phyloP scores from a whole-genome alignment of 2,888 invertebrate species.

The Eutolmus rufibarbis region DNA sequence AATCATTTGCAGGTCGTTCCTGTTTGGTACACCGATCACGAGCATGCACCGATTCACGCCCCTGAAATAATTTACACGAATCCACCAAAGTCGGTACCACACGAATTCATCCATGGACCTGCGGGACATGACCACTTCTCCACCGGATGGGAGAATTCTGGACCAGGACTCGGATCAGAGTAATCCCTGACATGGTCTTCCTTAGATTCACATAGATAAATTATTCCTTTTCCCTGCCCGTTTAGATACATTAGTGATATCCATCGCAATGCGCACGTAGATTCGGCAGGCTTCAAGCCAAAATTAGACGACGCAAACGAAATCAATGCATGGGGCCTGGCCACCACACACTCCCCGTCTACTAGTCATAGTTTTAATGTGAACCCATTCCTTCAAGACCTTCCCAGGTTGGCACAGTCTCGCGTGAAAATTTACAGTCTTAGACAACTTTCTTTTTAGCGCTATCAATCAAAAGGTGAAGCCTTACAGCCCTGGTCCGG shows the following conservation, averaged over 20 bases:
- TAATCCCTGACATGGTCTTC: conserved; percentile 57
- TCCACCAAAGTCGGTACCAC: conserved; percentile 60
- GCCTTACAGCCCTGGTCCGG: conserved; percentile 42
- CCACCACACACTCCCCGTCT: conserved; percentile 59
- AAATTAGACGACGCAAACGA: conserved; percentile 67
- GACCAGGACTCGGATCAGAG: conserved; percentile 71
- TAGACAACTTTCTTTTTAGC: not conserved
- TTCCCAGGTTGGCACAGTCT: conserved; percentile 56
- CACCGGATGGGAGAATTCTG: conserved; percentile 68
- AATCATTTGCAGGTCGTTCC: conserved; percentile 55
- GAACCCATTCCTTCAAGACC: conserved; percentile 57
- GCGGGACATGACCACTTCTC: conserved; percentile 54
- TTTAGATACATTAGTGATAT: conserved; percentile 68
- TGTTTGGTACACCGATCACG: conserved; percentile 56
- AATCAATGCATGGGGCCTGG: conserved; percentile 71
- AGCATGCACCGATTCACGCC: conserved; percentile 49
- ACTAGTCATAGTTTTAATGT: conserved; percentile 60
- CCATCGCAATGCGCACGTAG: conserved; percentile 68
- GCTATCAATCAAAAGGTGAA: conserved; percentile 19
- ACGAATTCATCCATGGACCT: conserved; percentile 57
- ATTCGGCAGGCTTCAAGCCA: conserved; percentile 64
- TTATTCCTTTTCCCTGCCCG: not conserved
- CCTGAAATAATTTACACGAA: conserved; percentile 60
- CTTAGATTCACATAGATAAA: not conserved
- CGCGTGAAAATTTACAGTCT: not conserved